Conservation (phyloP, 2,888 invertebrate genomes). For the Drosophila nigricruria region DNA sequence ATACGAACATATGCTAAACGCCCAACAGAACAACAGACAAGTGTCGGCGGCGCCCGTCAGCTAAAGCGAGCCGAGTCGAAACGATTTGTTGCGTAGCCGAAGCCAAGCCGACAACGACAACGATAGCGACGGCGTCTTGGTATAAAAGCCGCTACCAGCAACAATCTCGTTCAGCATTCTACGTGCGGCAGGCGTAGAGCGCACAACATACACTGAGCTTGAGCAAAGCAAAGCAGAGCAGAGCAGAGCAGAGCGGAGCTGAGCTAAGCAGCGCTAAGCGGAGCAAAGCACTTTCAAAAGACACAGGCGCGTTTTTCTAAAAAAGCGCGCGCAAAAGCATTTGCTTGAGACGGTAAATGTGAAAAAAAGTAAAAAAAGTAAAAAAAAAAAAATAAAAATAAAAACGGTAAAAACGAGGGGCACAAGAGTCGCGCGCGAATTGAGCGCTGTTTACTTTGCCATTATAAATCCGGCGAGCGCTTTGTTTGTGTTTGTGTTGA, state of each 20-base stretch:
- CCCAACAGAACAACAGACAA: slow-evolving; percentile 37
- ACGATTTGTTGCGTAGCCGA: slow-evolving; percentile 18
- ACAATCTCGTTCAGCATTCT: slow-evolving; percentile 63
- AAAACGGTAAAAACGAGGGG: slow-evolving; percentile 33
- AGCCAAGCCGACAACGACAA: slow-evolving; percentile 13
- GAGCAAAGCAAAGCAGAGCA: slow-evolving; percentile 1
- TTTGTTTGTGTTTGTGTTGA: slow-evolving; percentile 68
- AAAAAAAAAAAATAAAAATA: not conserved
- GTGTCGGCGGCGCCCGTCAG: slow-evolving; percentile 10
- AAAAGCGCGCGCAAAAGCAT: slow-evolving; percentile 75
- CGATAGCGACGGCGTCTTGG: slow-evolving; percentile 22
- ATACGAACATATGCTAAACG: slow-evolving; percentile 76
- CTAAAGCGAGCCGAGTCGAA: slow-evolving; percentile 46
- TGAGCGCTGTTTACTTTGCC: slow-evolving; percentile 70
- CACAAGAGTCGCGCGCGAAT: slow-evolving; percentile 65
- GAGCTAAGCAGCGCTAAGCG: slow-evolving; percentile 8
- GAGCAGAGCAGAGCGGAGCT: not conserved
- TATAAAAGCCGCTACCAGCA: slow-evolving; percentile 61
- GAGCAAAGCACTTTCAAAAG: slow-evolving; percentile 17
- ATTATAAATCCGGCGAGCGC: slow-evolving; percentile 69
- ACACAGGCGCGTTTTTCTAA: slow-evolving; percentile 48
- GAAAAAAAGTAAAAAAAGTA: slow-evolving; percentile 23
- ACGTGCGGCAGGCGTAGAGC: slow-evolving; percentile 72
- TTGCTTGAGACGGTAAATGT: slow-evolving; percentile 33
- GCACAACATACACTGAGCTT: slow-evolving; percentile 39